Base-by-base conservation (phyloP, 2,113 vertebrate species). In the Trematomus loennbergii region DNA sequence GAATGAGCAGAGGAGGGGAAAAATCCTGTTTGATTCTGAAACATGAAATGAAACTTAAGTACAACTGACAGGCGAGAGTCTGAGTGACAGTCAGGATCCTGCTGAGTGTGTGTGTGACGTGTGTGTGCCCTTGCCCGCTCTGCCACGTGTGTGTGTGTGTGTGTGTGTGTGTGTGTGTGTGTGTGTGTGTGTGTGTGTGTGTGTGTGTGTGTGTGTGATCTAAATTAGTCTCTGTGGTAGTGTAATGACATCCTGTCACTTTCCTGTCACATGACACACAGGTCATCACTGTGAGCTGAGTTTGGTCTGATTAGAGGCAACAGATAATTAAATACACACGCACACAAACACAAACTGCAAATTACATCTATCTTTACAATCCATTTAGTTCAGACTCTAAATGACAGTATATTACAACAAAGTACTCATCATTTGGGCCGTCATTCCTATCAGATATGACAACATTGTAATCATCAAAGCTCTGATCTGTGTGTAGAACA, bases 141-240 rank as follows among this genome's bases (percentile, higher is more conserved):
- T 3, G 3, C 3, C 0, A 3, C 3, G 25, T 3, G 25, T 3
- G 29, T 29, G 29, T 3, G 29, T 29, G 29, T 3, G 29, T 29
- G 29, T 4, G 3, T 29, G 29, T 4, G 29, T 29, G 29, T 45
- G 36, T 54, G 40, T 64, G 52, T 65, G 73, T 22, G 55, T 46
- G 72, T 75, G 75, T 86, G 66, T 75, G 61, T 74, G 63, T 29
- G 29, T 13, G 36, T 63, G 43, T 49, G 65, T 48, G 33, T 55
- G 25, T 40, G 66, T 55, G 49, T 49, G 36, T 54, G 40, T 68
- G 52, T 65, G 73, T 33, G 55, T 29, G 72, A 60, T 80, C 54
- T 86, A 86, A 84, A 86, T 85, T 73, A 64, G 79, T 85, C 71
- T 87, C 69, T 78, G 79, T 52, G 52, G 48, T 45, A 57, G 57